Evolutionary conservation across 2,888 invertebrate species (phyloP).

Genomic region (Drosophila sordidula): DNA sequence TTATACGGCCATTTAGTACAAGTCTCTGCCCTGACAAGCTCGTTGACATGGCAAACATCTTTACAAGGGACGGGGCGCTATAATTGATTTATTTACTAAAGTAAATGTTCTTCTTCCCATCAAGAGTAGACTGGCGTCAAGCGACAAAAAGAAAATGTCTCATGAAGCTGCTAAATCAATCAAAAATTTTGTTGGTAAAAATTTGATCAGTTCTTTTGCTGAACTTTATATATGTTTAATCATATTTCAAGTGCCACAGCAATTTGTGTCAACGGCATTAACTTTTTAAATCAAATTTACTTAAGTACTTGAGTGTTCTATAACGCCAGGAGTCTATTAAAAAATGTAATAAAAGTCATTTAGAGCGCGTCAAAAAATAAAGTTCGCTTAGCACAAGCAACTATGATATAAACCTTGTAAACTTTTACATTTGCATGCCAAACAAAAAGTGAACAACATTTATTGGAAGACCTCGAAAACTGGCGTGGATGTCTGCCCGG

Average conservation of each 20-base stretch:
- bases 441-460: constrained; percentile 21
- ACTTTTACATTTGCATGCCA: constrained; percentile 31
- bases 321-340: background rate
- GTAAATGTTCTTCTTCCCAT: constrained; percentile 10
- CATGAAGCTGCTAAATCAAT: constrained; percentile 56
- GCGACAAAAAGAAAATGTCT: constrained; percentile 17
- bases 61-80: background rate
- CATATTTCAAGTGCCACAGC: constrained; percentile 40
- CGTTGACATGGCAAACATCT: constrained; percentile 40
- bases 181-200: constrained; percentile 33
- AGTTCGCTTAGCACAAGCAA: constrained; percentile 4
- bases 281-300: constrained; percentile 24
- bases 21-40: constrained; percentile 20
- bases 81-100: constrained; percentile 61
- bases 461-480: constrained; percentile 8
- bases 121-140: constrained; percentile 7
- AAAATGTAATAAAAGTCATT: constrained; percentile 8
- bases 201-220: constrained; percentile 30
- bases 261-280: constrained; percentile 27
- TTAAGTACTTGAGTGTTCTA: constrained; percentile 3
- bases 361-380: background rate
- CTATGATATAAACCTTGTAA: constrained; percentile 8
- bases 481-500: no score
- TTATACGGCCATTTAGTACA: constrained; percentile 65
- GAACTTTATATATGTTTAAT: constrained; percentile 32